Evolutionary conservation across 2,888 invertebrate species (phyloP).

Genomic region (Rhamphomyia laevipes): DNA sequence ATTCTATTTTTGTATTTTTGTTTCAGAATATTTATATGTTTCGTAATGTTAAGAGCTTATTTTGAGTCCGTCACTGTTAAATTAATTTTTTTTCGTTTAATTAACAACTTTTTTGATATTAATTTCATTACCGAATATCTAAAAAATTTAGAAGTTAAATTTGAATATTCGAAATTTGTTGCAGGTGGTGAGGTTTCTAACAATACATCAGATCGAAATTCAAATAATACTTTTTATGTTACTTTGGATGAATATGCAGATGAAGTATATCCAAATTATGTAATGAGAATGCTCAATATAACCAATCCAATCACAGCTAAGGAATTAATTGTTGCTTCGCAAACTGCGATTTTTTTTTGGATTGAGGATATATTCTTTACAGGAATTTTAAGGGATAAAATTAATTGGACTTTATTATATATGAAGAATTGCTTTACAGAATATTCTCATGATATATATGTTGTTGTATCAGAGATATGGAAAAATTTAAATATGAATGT

Average conservation of each 20-base stretch:
- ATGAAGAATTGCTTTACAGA: slow-evolving; percentile 54
- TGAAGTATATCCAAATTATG: slow-evolving; percentile 56
- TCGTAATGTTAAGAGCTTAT: no score
- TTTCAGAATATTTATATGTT: no score
- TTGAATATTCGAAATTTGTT: slow-evolving; percentile 35
- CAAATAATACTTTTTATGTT: slow-evolving; percentile 71
- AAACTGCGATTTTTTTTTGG: slow-evolving; percentile 63
- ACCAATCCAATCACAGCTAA: slow-evolving; percentile 53
- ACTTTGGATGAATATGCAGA: slow-evolving; percentile 49
- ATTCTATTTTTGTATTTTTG: no score
- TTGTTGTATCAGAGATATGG: slow-evolving; percentile 57
- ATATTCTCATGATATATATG: slow-evolving; percentile 58
- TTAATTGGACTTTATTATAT: slow-evolving; percentile 45
- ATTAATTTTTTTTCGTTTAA: no score
- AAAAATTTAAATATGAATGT: slow-evolving; percentile 47
- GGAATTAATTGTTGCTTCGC: slow-evolving; percentile 44
- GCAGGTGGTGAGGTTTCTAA: slow-evolving; percentile 56
- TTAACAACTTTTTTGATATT: no score
- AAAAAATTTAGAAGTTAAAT: slow-evolving; percentile 24
- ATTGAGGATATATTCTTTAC: slow-evolving; percentile 84
- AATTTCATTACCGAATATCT: slow-evolving; percentile 43
- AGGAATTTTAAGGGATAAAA: slow-evolving; percentile 54
- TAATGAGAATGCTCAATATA: slow-evolving; percentile 77
- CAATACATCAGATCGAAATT: slow-evolving; percentile 51
- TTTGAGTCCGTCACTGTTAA: no score